Conservation (phyloP, 2,797 vertebrate genomes). For the Petrocephalus schoutedeni region DNA sequence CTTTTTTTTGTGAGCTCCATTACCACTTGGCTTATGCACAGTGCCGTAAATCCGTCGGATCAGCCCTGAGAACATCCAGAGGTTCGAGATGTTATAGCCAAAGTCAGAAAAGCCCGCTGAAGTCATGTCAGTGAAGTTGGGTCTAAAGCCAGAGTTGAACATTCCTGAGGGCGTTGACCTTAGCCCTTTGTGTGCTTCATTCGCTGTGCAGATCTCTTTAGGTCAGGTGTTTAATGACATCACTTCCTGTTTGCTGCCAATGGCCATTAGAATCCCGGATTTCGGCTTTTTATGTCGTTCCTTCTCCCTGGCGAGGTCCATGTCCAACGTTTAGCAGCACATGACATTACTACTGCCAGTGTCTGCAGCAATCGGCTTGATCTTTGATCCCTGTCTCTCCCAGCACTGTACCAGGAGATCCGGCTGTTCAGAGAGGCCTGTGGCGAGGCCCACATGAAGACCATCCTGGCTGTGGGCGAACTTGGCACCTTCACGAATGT, state of each 20-base stretch:
- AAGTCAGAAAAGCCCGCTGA: not conserved
- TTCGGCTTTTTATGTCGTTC: not conserved
- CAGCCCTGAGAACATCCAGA: not conserved
- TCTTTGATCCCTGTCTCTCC: not conserved
- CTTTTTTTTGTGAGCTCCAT: not conserved
- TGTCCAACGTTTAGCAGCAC: not conserved
- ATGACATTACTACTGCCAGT: not conserved
- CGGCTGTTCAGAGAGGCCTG: constrained; percentile 78
- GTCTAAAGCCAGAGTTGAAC: not conserved
- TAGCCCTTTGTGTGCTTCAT: not conserved
- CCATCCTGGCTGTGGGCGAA: constrained; percentile 87
- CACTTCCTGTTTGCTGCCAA: not conserved
- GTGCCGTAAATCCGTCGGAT: not conserved
- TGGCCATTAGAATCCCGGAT: not conserved
- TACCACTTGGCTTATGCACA: not conserved
- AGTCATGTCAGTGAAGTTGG: not conserved
- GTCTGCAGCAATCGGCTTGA: not conserved
- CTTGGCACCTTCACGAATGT: constrained; percentile 82
- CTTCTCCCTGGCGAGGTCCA: not conserved
- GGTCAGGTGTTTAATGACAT: not conserved
- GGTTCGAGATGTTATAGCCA: not conserved
- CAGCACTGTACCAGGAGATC: constrained; percentile 86
- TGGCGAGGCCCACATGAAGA: constrained; percentile 88
- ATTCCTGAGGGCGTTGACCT: not conserved
- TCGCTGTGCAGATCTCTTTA: not conserved